phyloP scores from a whole-genome alignment of 2,797 vertebrate species.

The Enteromius afrohamiltoni region DNA sequence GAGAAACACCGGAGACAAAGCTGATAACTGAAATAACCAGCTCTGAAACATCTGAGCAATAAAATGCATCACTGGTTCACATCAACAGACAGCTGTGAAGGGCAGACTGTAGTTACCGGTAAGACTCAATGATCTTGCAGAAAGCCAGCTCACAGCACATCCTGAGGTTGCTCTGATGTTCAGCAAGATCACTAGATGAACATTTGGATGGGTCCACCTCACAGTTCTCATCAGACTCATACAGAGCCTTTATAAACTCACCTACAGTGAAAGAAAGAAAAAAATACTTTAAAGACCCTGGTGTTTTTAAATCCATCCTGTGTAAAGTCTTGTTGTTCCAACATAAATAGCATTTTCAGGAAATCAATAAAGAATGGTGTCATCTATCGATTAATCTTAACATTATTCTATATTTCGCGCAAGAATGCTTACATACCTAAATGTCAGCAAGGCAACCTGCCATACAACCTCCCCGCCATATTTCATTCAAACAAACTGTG shows the following conservation, averaged over 20 bases:
- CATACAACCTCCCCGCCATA: not conserved
- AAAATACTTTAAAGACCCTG: not conserved
- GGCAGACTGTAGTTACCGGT: conserved; percentile 76
- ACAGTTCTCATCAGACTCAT: conserved; percentile 98
- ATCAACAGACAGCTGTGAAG: conserved; percentile 4
- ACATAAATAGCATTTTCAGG: not conserved
- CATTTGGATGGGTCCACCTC: conserved; percentile 96
- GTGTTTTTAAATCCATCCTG: not conserved
- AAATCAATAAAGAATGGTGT: conserved; percentile 1
- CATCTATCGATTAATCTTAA: conserved; percentile 7
- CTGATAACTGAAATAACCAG: not conserved
- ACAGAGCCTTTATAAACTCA: conserved; percentile 97
- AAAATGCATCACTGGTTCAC: not conserved
- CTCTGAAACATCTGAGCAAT: not conserved
- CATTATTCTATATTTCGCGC: not conserved
- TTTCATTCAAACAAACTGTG: conserved; percentile 9
- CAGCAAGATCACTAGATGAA: conserved; percentile 87
- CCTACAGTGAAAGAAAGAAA: conserved; percentile 73
- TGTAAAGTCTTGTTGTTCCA: not conserved
- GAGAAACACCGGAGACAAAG: not conserved
- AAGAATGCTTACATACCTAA: not conserved
- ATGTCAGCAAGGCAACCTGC: conserved; percentile 18
- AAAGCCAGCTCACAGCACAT: conserved; percentile 99
- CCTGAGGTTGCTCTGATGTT: conserved; percentile 97
- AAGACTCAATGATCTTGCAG: conserved; percentile 99